Base-by-base conservation (phyloP, 2,797 vertebrate genomes). In the Xyrichtys novacula region DNA sequence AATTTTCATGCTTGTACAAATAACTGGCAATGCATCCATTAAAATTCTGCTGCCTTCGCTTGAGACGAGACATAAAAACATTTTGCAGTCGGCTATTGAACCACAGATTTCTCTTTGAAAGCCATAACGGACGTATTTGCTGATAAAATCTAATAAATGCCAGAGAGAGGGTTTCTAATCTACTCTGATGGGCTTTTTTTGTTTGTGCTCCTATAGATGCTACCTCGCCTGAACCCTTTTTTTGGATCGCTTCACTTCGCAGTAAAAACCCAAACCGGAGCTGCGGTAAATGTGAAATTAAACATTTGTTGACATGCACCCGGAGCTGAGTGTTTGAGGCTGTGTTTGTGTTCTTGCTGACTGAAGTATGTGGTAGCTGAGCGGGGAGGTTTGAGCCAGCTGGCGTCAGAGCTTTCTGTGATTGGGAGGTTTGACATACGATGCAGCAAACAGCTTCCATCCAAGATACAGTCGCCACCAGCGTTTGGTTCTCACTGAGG, bases 391-490 rank as follows among this genome's bases (percentile, higher is more conserved):
- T 50, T 1, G 12, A 54, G 78, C 80, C 83, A 87, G 85, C 80
- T 83, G 81, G 86, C 83, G 67, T 4, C 0, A 3, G n/a, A 22
- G 23, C 69, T 71, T 48, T 55, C 48, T 55, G 46, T 67, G 65
- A 62, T 42, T 7, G 61, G 65, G 48, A 60, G 43, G 40, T 68
- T 61, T 78, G 68, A 73, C 71, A 74, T 71, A 83, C 74, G 83
- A 86, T 74, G 71, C 85, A 76, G 78, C 76, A 60, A 77, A 58
- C 48, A 26, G 26, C 40, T 53, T 46, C 28, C 73, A 0, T 55
- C 38, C 60, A 0, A 36, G 32, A 43, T 66, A 23, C 52, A 52
- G 34, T 20, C 59, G 38, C 57, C 50, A 42, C 34, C 43, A 39
- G 20, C 64, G 44, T 50, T 25, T 60, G 61, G 34, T 32, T 2